Percentiles rank a stretch among this genome's conserved stretches.
Evolutionary conservation across 2,888 invertebrate genomes (phyloP).

Genomic region (Drosophila antonietae): DNA sequence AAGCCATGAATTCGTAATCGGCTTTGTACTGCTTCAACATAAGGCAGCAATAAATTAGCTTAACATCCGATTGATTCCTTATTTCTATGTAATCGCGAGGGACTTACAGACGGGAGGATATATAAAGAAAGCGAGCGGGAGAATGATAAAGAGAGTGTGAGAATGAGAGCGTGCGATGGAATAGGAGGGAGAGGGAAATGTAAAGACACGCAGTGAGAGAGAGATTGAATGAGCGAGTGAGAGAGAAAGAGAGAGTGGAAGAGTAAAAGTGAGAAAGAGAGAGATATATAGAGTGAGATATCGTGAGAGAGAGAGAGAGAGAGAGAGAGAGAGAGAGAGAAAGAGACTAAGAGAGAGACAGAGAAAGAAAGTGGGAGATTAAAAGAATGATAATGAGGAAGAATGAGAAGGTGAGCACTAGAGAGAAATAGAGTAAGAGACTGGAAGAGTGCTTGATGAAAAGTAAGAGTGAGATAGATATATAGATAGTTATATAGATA

Average conservation of each 20-base stretch:
- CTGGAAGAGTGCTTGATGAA: neutral
- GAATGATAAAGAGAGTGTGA: too few relatives aligned
- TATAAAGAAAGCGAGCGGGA: neutral
- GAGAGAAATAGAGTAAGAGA: neutral
- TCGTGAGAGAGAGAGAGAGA: neutral
- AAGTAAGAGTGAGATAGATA: neutral
- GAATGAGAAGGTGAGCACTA: neutral
- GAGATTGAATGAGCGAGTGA: neutral
- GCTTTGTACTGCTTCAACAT: conserved; percentile 11
- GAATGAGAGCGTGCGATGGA: neutral
- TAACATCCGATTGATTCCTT: conserved; percentile 15
- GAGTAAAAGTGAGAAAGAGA: neutral
- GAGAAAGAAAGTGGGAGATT: neutral
- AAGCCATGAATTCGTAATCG: conserved; percentile 42
- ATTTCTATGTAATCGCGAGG: neutral
- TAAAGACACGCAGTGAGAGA: neutral
- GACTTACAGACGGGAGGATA: neutral
- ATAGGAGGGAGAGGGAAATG: neutral
- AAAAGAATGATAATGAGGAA: neutral
- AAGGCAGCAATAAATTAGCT: conserved; percentile 28
- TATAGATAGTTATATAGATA: too few relatives aligned
- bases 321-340: neutral
- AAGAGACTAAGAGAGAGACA: neutral
- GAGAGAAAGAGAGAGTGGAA: neutral
- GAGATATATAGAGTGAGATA: neutral